These are phyloP conservation scores for Mycteria americana DNA, from an alignment of 2,797 vertebrate genomes.

Conservation along the genomic window DNA sequence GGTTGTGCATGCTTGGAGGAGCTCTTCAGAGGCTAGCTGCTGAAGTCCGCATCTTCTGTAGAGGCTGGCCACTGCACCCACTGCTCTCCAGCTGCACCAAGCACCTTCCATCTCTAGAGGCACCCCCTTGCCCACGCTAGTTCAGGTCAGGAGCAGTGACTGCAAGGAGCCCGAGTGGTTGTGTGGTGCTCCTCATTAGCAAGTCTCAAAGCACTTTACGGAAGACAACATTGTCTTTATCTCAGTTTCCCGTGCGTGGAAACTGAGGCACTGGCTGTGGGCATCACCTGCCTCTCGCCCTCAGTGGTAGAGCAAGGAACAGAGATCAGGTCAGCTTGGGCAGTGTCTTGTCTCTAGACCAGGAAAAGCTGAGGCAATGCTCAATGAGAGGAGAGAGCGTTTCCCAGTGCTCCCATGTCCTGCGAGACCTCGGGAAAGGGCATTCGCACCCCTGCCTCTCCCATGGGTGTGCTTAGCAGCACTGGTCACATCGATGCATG, in stretches of 20 bases:
- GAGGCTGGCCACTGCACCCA: neutral
- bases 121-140: neutral
- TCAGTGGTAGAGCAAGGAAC: neutral
- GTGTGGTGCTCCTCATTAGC: neutral
- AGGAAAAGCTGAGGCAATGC: neutral
- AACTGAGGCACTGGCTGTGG: neutral
- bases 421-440: neutral
- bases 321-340: neutral
- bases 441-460: neutral
- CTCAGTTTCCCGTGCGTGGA: rapidly evolving
- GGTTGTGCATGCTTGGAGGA: neutral
- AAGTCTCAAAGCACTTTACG: neutral
- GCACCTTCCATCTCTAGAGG: neutral
- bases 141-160: neutral
- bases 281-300: neutral
- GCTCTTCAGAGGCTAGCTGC: neutral
- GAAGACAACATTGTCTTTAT: neutral
- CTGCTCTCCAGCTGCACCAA: neutral
- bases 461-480: neutral
- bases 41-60: neutral
- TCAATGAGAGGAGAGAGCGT: neutral
- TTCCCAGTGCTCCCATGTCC: neutral
- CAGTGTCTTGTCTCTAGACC: neutral
- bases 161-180: neutral
- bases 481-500: rapidly evolving